Evolutionary conservation across 2,888 invertebrate genomes (phyloP), one percentile per base, ranked within the genome.

Genomic region (Iselma pallidipennis): DNA sequence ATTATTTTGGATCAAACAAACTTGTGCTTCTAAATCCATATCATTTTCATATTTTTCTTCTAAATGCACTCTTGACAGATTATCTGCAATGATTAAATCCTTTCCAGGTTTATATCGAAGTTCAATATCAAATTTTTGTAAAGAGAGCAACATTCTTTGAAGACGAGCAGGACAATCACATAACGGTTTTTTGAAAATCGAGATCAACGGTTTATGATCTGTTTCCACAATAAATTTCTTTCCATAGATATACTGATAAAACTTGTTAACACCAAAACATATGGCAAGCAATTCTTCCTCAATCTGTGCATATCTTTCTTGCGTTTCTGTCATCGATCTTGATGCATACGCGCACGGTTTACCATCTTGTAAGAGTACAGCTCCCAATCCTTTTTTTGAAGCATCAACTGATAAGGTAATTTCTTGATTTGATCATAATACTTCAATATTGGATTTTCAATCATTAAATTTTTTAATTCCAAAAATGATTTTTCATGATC

Each of bases 241-340:
- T 14, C 69, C 69, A 48, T 57, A 67, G 9, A 72, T 12, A 57
- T 62, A 71, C 23, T 69, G 65, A 19, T 63, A 26, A 54, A 72
- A 72, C 52, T 57, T 67, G 14, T 59, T 26, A 45, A 68, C 66
- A 3, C 65, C 69, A 48, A 48, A 60, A 0, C 67, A 29, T 12
- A 73, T 69, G 1, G 71, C 71, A 14, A 68, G n/a, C 9, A 49
- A 31, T 54, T 72, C 69, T 66, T 67, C 68, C 60, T 81, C 78
- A 6, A 81, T 78, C 69, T 81, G 78, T 4, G 77, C 69, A 67
- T 76, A 78, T 33, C 71, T 76, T 61, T 72, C 66, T 58, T 79
- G 76, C 29, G 71, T 67, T 29, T 60, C 37, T 10, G 65, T 73
- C n/a, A 79, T 56, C 26, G 71, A 73, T 64, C 75, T 53, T 26